A percentile compares a stretch with the other conserved stretches of the same genome.
Conservation (phyloP, 2,797 vertebrate species). For the Anolis apletophallus region DNA sequence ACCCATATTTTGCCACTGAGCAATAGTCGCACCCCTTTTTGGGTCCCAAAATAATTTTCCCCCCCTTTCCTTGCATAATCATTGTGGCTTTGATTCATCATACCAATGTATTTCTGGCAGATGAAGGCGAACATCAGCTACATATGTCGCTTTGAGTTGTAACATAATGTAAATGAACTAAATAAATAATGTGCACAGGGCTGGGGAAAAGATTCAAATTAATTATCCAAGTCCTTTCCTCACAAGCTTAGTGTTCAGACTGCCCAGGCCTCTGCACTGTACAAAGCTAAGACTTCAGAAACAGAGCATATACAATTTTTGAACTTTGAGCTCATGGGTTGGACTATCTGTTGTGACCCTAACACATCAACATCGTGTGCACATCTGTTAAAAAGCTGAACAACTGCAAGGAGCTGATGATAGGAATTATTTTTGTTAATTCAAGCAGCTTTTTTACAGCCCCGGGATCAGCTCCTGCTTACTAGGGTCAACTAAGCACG, state of each 20-base stretch:
- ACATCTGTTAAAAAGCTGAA: background rate
- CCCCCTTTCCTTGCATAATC: no score
- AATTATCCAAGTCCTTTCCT: background rate
- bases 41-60: no score
- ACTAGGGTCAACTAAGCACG: background rate
- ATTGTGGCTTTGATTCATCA: no score
- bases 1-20: no score
- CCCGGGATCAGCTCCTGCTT: background rate
- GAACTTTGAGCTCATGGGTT: background rate
- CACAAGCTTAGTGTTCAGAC: background rate
- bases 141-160: background rate
- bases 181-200: no score
- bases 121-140: background rate
- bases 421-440: background rate
- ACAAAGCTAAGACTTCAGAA: background rate
- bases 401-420: background rate
- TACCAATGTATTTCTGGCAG: no score
- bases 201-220: background rate
- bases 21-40: no score
- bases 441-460: background rate
- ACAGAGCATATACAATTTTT: background rate
- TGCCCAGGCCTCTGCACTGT: background rate
- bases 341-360: background rate
- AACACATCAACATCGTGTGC: no score
- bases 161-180: no score